Conservation (phyloP, 2,797 vertebrate genomes). For the Alosa sapidissima region DNA sequence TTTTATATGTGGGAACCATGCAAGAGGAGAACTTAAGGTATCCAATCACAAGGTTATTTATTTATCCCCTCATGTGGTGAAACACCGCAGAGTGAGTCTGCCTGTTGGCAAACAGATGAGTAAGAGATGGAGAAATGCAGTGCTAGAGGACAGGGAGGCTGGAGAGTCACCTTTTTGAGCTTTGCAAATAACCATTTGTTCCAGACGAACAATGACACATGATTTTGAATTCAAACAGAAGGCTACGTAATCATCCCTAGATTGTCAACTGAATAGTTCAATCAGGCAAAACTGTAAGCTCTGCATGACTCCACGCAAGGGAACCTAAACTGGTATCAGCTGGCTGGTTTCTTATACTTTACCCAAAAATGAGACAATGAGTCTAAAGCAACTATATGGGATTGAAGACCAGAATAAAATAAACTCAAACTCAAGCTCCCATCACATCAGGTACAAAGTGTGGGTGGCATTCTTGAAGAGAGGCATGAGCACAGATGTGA, state of each 20-base stretch:
- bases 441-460: neutral
- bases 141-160: neutral
- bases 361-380: neutral
- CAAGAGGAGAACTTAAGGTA: slow-evolving; percentile 40
- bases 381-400: neutral
- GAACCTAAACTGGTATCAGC: neutral
- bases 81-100: neutral
- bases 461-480: neutral
- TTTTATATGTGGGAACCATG: slow-evolving; percentile 59
- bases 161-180: neutral
- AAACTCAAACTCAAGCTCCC: neutral
- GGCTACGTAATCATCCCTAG: neutral
- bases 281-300: neutral
- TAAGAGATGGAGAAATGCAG: neutral
- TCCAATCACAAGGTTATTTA: slow-evolving; percentile 31
- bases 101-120: neutral
- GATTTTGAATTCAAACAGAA: neutral
- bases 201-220: too few relatives aligned
- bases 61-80: slow-evolving; percentile 46
- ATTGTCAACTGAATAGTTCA: neutral
- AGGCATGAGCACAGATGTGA: neutral
- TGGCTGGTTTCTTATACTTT: neutral
- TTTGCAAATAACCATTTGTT: neutral
- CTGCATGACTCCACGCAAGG: neutral
- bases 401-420: neutral